phyloP scores from a whole-genome alignment of 2,797 vertebrate species.

The Philypnodon macrostomus region DNA sequence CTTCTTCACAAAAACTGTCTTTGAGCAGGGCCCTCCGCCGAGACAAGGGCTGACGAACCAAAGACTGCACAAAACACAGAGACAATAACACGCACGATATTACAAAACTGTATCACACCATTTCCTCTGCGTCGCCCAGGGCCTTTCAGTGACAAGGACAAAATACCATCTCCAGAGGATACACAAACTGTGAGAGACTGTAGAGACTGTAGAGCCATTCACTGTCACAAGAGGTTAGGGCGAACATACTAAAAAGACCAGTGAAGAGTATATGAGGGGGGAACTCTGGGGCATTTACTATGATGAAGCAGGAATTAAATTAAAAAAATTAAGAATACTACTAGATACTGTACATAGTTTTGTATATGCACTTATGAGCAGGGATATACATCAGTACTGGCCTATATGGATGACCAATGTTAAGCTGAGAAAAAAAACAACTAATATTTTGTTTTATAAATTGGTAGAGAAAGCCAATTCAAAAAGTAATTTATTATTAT shows the following conservation, averaged over 20 bases:
- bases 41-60: slow-evolving; percentile 84
- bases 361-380: too few species aligned
- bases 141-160: slow-evolving; percentile 54
- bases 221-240: slow-evolving; percentile 33
- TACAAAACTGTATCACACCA: slow-evolving; percentile 46
- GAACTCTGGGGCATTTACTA: too few species aligned
- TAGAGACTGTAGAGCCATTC: slow-evolving; percentile 28
- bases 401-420: too few species aligned
- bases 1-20: slow-evolving; percentile 83
- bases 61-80: slow-evolving; percentile 75
- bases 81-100: slow-evolving; percentile 31
- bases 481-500: too few species aligned
- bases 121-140: slow-evolving; percentile 52
- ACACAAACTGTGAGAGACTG: slow-evolving; percentile 34
- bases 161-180: slow-evolving; percentile 37
- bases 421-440: too few species aligned
- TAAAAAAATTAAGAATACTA: too few species aligned
- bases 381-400: too few species aligned
- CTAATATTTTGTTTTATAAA: too few species aligned
- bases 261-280: too few species aligned
- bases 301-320: too few species aligned
- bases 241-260: slow-evolving; percentile 29
- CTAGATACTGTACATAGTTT: too few species aligned
- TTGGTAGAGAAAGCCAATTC: too few species aligned
- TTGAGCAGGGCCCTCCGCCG: slow-evolving; percentile 81